Conservation (phyloP, 2,888 invertebrate genomes). For the Meganola albula region DNA sequence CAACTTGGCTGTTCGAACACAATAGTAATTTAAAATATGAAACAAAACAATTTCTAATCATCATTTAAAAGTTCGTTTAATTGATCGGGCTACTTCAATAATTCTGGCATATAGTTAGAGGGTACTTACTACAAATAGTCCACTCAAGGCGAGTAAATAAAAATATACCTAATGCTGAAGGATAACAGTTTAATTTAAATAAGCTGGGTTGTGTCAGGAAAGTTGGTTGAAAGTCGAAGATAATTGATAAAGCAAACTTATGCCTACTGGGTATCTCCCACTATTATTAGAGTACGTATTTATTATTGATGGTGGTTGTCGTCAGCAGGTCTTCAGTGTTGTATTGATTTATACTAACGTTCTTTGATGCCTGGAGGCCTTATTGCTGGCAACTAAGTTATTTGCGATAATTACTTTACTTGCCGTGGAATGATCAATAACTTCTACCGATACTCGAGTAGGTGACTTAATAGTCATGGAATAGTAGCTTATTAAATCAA, state of each 20-base stretch:
- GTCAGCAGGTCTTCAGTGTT: constrained; percentile 38
- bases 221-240: constrained; percentile 27
- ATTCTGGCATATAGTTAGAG: constrained; percentile 20
- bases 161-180: constrained; percentile 10
- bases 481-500: too few relatives aligned
- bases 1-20: too few relatives aligned
- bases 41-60: too few relatives aligned
- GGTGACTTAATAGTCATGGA: neutral
- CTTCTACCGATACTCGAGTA: constrained; percentile 1
- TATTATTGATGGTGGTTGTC: constrained; percentile 45
- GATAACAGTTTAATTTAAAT: constrained; percentile 11
- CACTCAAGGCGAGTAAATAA: constrained; percentile 5
- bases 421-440: constrained; percentile 40
- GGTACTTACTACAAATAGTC: too few relatives aligned
- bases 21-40: too few relatives aligned
- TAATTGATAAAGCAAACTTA: constrained; percentile 45
- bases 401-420: constrained; percentile 55
- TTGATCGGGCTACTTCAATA: constrained; percentile 23
- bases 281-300: constrained; percentile 44
- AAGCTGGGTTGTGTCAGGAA: constrained; percentile 12
- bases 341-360: constrained; percentile 58
- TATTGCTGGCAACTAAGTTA: constrained; percentile 48
- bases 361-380: constrained; percentile 35
- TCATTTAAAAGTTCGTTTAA: constrained; percentile 19
- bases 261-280: constrained; percentile 50